phyloP scores from a whole-genome alignment of 2,797 vertebrate genomes.

The Gymnothorax javanicus region DNA sequence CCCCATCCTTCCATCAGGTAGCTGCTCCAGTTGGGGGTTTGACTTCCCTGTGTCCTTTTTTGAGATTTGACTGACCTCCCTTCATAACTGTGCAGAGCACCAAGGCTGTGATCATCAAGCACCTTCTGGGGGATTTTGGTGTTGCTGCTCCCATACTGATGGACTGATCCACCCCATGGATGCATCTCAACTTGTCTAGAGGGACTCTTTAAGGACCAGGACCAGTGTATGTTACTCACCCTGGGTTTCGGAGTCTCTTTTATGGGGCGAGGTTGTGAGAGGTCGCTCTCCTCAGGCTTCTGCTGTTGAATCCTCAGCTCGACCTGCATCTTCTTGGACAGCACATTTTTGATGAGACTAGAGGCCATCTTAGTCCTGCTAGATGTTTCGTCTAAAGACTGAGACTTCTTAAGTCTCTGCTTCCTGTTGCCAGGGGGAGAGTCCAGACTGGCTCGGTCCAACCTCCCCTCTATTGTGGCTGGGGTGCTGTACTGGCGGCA shows the following conservation, averaged over 20 bases:
- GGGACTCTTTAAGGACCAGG: slow-evolving; percentile 29
- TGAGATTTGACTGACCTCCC: slow-evolving; percentile 33
- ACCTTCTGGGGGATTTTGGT: slow-evolving; percentile 49
- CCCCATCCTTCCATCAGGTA: slow-evolving; percentile 38
- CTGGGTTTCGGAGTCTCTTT: slow-evolving; percentile 34
- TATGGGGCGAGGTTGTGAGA: slow-evolving; percentile 29
- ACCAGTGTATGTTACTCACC: slow-evolving; percentile 21
- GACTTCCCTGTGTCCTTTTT: slow-evolving; percentile 5
- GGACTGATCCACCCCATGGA: slow-evolving; percentile 28
- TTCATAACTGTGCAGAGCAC: slow-evolving; percentile 27
- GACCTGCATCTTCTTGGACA: slow-evolving; percentile 84
- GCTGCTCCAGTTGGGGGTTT: slow-evolving; percentile 30
- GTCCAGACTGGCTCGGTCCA: slow-evolving; percentile 26
- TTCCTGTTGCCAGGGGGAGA: slow-evolving; percentile 39
- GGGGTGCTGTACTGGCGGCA: slow-evolving; percentile 72
- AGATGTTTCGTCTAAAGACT: slow-evolving; percentile 76
- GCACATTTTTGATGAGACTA: slow-evolving; percentile 79
- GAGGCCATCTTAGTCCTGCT: slow-evolving; percentile 80
- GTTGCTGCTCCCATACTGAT: slow-evolving; percentile 38
- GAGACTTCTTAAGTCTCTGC: slow-evolving; percentile 75
- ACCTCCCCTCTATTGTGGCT: slow-evolving; percentile 50
- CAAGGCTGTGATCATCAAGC: slow-evolving; percentile 44
- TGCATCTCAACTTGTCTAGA: slow-evolving; percentile 32
- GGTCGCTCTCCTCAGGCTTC: slow-evolving; percentile 45
- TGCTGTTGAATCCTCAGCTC: slow-evolving; percentile 70